A percentile compares a stretch with the other conserved stretches of the same genome.
Evolutionary conservation across 1,140 invertebrate genomes (phyloP).

Genomic region (Drosophila orena): DNA sequence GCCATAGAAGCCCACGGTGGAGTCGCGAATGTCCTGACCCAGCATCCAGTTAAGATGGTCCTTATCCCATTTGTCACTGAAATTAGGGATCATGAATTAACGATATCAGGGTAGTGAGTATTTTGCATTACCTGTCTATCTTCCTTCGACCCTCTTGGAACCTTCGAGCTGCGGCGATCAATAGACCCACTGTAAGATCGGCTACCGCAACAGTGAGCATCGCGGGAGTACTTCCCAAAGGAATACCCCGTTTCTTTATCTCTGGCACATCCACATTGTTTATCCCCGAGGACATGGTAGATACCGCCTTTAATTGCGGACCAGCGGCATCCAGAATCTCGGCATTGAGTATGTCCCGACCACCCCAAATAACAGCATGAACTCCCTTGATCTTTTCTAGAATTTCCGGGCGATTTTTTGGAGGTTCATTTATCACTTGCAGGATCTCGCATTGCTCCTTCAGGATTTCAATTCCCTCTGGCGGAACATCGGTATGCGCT

Average conservation of each 20-base stretch:
- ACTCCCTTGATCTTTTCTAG: conserved; percentile 87
- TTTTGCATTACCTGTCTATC: conserved; percentile 62
- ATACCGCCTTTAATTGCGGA: conserved; percentile 91
- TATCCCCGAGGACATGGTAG: conserved; percentile 95
- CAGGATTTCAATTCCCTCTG: conserved; percentile 84
- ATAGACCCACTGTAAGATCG: conserved; percentile 91
- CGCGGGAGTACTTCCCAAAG: conserved; percentile 94
- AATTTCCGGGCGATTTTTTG: conserved; percentile 85
- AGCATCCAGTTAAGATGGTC: conserved; percentile 96
- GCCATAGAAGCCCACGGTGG: conserved; percentile 95
- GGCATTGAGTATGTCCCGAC: conserved; percentile 90
- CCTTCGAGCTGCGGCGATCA: conserved; percentile 86
- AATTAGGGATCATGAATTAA: conserved; percentile 80
- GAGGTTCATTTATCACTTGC: conserved; percentile 56
- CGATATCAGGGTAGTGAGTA: background rate
- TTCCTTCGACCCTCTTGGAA: conserved; percentile 90
- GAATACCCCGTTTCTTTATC: conserved; percentile 89
- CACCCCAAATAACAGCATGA: conserved; percentile 89
- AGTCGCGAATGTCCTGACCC: conserved; percentile 91
- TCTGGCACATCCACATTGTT: conserved; percentile 91
- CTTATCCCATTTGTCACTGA: conserved; percentile 90
- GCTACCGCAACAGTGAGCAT: conserved; percentile 96
- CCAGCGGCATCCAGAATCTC: conserved; percentile 90
- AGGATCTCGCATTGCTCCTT: conserved; percentile 65
- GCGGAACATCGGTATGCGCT: conserved; percentile 84